Evolutionary conservation across 2,888 invertebrate species (phyloP).

Genomic region (Chalcis sispes): DNA sequence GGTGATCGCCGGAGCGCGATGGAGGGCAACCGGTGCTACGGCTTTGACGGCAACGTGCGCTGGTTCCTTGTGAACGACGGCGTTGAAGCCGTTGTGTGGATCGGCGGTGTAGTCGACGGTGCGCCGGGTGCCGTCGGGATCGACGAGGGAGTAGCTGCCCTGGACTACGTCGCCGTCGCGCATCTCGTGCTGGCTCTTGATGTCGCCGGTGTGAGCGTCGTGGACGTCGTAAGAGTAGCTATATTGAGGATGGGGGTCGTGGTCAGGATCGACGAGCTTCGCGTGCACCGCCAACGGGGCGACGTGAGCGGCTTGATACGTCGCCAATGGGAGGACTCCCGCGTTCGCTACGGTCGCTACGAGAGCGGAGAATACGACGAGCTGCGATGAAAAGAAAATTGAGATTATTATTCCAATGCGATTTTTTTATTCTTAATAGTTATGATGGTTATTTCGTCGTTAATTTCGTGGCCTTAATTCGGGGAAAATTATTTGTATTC

Average conservation of each 20-base stretch:
- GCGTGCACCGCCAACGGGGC: slow-evolving; percentile 54
- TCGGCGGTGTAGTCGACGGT: slow-evolving; percentile 72
- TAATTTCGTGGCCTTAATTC: not conserved
- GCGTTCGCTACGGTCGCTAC: slow-evolving; percentile 11
- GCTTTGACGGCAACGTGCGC: slow-evolving; percentile 29
- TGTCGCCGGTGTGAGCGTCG: slow-evolving; percentile 59
- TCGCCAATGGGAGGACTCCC: slow-evolving; percentile 31
- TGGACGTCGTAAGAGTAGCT: slow-evolving; percentile 61
- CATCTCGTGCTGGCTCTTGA: slow-evolving; percentile 60
- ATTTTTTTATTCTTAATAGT: no score
- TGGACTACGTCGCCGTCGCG: slow-evolving; percentile 67
- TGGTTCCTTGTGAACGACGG: slow-evolving; percentile 69
- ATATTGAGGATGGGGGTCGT: slow-evolving; percentile 63
- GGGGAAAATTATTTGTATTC: not conserved
- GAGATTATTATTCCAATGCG: not conserved
- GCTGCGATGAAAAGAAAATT: slow-evolving; percentile 53
- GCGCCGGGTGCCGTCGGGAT: slow-evolving; percentile 75
- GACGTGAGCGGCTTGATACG: slow-evolving; percentile 52
- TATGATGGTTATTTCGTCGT: no score
- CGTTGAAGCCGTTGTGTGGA: slow-evolving; percentile 71
- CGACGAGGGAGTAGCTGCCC: slow-evolving; percentile 74
- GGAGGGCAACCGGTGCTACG: slow-evolving; percentile 1
- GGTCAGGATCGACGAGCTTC: slow-evolving; percentile 61
- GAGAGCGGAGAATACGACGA: slow-evolving; percentile 43
- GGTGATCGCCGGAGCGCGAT: slow-evolving; percentile 10